Conservation (phyloP, 2,113 vertebrate genomes). For the Suricata suricatta region DNA sequence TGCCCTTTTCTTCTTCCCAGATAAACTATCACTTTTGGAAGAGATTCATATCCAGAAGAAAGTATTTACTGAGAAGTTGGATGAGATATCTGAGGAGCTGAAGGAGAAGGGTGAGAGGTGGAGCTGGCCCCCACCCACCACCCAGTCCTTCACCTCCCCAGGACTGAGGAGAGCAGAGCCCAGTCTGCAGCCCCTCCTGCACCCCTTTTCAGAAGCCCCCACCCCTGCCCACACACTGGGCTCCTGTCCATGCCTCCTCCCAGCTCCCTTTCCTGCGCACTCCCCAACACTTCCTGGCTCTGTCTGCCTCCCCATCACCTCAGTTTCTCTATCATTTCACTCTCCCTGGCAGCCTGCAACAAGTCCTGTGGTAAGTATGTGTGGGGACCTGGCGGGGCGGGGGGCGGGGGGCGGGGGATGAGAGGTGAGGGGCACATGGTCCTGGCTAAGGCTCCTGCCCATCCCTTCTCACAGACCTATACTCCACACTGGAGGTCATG, state of each 20-base stretch:
- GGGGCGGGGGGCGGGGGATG: neutral
- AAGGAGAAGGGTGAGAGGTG: conserved; percentile 59
- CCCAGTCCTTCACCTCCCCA: too few relatives aligned
- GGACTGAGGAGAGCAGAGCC: neutral
- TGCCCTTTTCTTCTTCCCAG: neutral
- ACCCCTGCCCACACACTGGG: neutral
- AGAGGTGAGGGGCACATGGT: neutral
- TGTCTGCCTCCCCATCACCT: neutral
- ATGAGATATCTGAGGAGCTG: neutral
- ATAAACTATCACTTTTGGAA: conserved; percentile 43
- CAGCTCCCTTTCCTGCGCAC: neutral
- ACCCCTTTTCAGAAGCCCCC: neutral
- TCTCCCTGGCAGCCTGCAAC: conserved; percentile 61
- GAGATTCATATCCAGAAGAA: neutral
- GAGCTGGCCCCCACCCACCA: neutral
- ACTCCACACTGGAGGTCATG: neutral
- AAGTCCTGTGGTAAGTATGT: conserved; percentile 63
- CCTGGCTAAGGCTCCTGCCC: neutral
- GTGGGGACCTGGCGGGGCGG: neutral
- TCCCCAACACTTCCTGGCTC: neutral
- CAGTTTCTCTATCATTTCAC: conserved; percentile 54
- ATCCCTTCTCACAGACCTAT: neutral
- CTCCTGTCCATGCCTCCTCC: neutral
- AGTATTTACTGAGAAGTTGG: conserved; percentile 6
- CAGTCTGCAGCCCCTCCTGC: neutral